Conservation (phyloP, 2,113 vertebrate species). For the Mormyrus iriodes region DNA sequence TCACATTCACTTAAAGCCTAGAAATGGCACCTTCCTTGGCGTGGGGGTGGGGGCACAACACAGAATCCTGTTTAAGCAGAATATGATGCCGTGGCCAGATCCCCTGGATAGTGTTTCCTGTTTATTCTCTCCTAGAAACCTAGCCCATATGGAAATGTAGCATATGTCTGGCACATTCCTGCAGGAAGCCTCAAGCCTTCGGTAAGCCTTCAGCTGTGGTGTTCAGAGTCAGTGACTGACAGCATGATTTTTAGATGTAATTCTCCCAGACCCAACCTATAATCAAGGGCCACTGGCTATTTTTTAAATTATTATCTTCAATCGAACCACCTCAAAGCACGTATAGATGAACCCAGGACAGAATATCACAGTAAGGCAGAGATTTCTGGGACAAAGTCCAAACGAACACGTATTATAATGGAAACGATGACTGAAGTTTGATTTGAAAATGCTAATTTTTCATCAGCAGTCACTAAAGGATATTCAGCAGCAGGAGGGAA, state of each 20-base stretch:
- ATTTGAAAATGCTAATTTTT: too few relatives aligned
- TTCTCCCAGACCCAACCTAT: not conserved
- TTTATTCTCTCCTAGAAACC: conserved; percentile 23
- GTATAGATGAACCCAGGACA: not conserved
- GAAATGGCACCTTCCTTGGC: conserved; percentile 21
- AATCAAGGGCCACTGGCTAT: not conserved
- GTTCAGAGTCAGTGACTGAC: not conserved
- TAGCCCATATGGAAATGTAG: conserved; percentile 13
- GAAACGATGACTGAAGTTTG: not conserved
- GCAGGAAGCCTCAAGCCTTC: conserved; percentile 25
- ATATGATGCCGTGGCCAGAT: conserved; percentile 22
- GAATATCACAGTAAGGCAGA: not conserved
- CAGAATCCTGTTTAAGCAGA: conserved; percentile 28
- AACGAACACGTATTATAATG: not conserved
- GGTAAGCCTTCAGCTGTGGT: not conserved
- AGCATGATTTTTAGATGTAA: not conserved
- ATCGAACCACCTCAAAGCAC: not conserved
- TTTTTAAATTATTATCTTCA: not conserved
- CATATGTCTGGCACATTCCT: conserved; percentile 29
- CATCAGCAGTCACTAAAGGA: not conserved
- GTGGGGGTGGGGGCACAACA: not conserved
- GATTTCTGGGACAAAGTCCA: not conserved
- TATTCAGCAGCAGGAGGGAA: not conserved
- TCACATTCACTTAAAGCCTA: conserved; percentile 44
- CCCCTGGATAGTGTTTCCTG: conserved; percentile 30